These are phyloP conservation scores for Neopelma chrysocephalum DNA, from an alignment of 2,797 vertebrate species.

Conservation along the genomic window DNA sequence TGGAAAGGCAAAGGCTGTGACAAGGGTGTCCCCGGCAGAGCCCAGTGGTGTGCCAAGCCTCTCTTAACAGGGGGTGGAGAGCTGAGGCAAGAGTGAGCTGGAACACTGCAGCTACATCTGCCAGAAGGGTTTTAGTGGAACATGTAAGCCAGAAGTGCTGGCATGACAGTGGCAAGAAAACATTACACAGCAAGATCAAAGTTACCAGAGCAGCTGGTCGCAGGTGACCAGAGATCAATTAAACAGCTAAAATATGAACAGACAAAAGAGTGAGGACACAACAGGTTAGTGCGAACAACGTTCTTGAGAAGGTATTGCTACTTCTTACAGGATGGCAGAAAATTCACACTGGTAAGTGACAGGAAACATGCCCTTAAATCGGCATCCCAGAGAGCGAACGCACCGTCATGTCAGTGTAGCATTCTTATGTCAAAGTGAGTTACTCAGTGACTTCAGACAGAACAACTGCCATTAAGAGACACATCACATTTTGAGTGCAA, in stretches of 20 bases:
- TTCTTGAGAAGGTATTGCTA: conserved; percentile 45
- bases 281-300: neutral
- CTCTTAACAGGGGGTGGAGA: neutral
- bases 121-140: neutral
- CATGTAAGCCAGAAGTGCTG: neutral
- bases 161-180: neutral
- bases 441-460: neutral
- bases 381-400: neutral
- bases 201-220: neutral
- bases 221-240: neutral
- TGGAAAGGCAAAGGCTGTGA: neutral
- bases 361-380: neutral
- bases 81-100: neutral
- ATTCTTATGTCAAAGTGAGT: neutral
- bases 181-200: neutral
- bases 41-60: neutral
- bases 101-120: neutral
- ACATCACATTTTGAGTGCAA: conserved; percentile 76
- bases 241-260: neutral
- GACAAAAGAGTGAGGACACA: neutral
- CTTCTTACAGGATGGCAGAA: neutral
- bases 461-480: conserved; percentile 66
- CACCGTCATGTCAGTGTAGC: neutral
- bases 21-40: neutral
- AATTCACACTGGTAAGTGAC: neutral